Evolutionary conservation across 1,140 invertebrate species (phyloP).

Genomic region (Maniola jurtina): DNA sequence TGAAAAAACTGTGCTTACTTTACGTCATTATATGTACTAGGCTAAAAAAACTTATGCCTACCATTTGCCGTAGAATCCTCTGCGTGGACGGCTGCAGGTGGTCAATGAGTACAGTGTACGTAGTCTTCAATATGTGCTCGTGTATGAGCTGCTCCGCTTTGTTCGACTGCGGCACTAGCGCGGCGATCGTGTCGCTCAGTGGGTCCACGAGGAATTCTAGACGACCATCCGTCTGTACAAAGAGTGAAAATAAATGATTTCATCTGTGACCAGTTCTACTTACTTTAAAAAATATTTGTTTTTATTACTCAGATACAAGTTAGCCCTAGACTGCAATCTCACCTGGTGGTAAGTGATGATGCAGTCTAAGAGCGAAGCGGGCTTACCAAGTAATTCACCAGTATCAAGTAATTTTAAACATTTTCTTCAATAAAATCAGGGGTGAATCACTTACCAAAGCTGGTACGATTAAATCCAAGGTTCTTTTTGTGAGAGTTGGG

Average conservation of each 20-base stretch:
- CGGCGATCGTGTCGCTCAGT: constrained; percentile 79
- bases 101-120: constrained; percentile 68
- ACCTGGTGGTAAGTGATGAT: no score
- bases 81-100: constrained; percentile 66
- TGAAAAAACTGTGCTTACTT: no score
- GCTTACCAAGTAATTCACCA: no score
- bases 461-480: constrained; percentile 65
- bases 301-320: no score
- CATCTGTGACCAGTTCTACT: no score
- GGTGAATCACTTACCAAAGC: constrained; percentile 55
- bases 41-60: constrained; percentile 32
- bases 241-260: not conserved
- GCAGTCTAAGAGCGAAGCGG: no score
- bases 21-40: no score
- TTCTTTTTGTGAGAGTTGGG: constrained; percentile 51
- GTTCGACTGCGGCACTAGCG: constrained; percentile 67
- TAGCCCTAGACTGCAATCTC: no score
- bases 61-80: constrained; percentile 68
- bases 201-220: constrained; percentile 83
- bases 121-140: constrained; percentile 71
- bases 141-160: constrained; percentile 67
- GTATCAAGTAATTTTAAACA: no score
- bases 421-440: no score
- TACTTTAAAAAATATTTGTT: no score
- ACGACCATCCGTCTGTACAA: constrained; percentile 66